Conservation (phyloP, 2,888 invertebrate genomes). For the Tenthredo livida region DNA sequence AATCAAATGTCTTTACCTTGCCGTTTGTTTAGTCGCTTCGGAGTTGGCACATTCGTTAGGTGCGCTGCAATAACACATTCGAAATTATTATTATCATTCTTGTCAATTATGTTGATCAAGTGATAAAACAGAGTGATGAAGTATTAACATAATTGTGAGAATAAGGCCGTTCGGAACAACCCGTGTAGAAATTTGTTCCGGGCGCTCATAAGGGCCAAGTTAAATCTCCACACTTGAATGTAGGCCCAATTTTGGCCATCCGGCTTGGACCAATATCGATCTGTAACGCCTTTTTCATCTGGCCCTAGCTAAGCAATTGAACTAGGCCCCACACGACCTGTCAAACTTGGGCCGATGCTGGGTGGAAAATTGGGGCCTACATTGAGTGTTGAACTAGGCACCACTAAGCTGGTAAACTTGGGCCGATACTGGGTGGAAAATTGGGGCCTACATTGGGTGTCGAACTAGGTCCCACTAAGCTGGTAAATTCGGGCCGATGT, state of each 20-base stretch:
- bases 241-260: constrained; percentile 27
- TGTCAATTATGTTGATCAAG: too few species aligned
- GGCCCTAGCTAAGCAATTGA: neutral
- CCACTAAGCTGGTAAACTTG: neutral
- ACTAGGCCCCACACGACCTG: too few species aligned
- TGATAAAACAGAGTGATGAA: too few species aligned
- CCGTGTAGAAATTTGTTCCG: constrained; percentile 29
- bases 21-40: too few species aligned
- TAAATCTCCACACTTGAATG: neutral
- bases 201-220: constrained; percentile 25
- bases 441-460: constrained; percentile 8
- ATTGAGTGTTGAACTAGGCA: neutral
- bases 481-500: neutral
- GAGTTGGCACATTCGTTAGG: too few species aligned
- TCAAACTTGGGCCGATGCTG: too few species aligned
- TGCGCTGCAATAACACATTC: too few species aligned
- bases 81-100: too few species aligned
- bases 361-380: too few species aligned
- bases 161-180: too few species aligned
- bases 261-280: constrained; percentile 22
- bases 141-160: too few species aligned
- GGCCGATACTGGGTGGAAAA: neutral
- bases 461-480: neutral
- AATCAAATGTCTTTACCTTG: too few species aligned
- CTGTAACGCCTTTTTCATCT: constrained; percentile 17